Evolutionary conservation across 1,140 invertebrate genomes (phyloP), one percentile per base, ranked within the genome.

Genomic region (Pteromalus puparum): DNA sequence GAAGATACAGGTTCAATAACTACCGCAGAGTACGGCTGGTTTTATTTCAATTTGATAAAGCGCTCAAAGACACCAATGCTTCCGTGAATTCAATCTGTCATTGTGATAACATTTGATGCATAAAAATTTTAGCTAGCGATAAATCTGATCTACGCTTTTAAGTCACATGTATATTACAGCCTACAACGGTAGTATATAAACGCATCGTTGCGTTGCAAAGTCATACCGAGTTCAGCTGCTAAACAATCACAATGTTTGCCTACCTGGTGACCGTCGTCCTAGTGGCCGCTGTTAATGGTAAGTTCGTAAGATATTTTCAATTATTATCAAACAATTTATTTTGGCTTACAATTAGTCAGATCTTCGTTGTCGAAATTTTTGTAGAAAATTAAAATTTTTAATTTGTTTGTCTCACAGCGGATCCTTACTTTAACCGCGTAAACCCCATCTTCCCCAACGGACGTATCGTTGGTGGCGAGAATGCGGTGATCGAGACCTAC

Each of bases 381-480:
- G 10, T 1, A 2, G 5, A 10, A 21, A 53, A 53, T 53, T 53
- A 1, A 1, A 53, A 18, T 18, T 53, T 48, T 53, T 53, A 4
- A 21, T 53, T 53, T n/a, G 3, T 28, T 13, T 46, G 10, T 75
- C 46, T 79, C 68, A 1, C 26, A 83, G 82, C 75, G 38, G 73
- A 46, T 0, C 38, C 74, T 61, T 18, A 21, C 21, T 46, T n/a
- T 7, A 26, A 38, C 28, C 6, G 67, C 15, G 5, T 53, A 0
- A 53, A 21, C 65, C 9, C 61, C 15, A 77, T 70, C 7, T 83
- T 53, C 38, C 82, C 82, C 1, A 48, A 78, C 12, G 82, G 67
- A 3, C 83, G 83, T 15, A 84, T 91, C 72, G 82, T 92, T 0
- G 90, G 90, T 7, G 85, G 86, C 4, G 38, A 82, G n/a, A 65